Conservation (phyloP, 2,113 vertebrate genomes). For the Tupaia chinensis region DNA sequence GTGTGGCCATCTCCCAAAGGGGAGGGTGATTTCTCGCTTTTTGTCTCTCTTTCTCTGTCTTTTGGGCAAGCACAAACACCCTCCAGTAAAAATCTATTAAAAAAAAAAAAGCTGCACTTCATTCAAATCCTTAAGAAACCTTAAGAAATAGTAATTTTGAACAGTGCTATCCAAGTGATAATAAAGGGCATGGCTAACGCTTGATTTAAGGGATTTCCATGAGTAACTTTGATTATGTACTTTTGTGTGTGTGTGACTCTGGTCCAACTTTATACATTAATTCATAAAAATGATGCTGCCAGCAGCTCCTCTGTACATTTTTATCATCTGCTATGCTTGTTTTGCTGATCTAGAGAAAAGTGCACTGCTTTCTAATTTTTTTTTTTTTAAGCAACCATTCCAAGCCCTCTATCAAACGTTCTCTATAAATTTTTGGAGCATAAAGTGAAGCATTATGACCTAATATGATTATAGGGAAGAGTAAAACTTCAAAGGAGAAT, state of each 20-base stretch:
- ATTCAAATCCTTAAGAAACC: not conserved
- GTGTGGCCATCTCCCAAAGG: too few species aligned
- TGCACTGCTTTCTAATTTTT: not conserved
- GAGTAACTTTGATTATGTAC: not conserved
- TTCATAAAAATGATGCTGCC: not conserved
- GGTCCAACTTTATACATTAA: not conserved
- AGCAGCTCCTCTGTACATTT: not conserved
- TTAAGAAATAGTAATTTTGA: slow-evolving; percentile 6
- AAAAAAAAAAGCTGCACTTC: not conserved
- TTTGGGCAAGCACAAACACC: too few species aligned
- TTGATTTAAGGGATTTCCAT: not conserved
- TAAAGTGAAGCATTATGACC: slow-evolving; percentile 4
- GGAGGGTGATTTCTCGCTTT: too few species aligned
- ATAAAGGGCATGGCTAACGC: not conserved
- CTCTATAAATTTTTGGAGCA: slow-evolving; percentile 11
- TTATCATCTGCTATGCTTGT: not conserved
- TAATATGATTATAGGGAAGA: not conserved
- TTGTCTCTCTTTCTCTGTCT: too few species aligned
- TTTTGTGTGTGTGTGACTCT: not conserved
- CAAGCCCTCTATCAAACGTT: not conserved
- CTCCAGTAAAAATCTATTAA: too few species aligned
- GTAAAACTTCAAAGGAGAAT: slow-evolving; percentile 27
- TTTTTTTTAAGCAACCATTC: not conserved
- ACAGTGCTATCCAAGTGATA: not conserved
- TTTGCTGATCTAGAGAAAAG: not conserved